Percentiles rank a stretch among this genome's conserved stretches.
phyloP scores from a whole-genome alignment of 2,113 vertebrate species.

The Pluvialis apricaria region DNA sequence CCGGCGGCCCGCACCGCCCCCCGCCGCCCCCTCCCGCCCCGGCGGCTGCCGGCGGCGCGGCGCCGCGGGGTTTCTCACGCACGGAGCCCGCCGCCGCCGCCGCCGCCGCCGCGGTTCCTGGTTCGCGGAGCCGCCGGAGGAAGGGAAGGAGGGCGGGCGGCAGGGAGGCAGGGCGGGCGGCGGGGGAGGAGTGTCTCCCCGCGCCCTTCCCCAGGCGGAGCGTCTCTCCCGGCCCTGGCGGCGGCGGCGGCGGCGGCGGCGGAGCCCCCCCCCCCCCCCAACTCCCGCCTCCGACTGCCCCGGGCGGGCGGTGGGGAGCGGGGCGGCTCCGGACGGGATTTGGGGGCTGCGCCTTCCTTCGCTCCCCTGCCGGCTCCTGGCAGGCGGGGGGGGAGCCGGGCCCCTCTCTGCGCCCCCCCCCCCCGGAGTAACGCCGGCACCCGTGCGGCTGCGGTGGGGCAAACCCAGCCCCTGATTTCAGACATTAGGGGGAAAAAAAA shows the following conservation, averaged over 20 bases:
- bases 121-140: constrained; percentile 44
- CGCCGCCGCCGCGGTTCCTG: constrained; percentile 23
- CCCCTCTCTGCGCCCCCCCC: not conserved
- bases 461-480: not conserved
- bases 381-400: not conserved
- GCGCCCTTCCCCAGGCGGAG: constrained; percentile 41
- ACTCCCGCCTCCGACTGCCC: not conserved
- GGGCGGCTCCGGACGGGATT: not conserved
- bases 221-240: constrained; percentile 27
- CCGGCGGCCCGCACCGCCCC: too few relatives aligned
- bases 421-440: not conserved
- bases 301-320: not conserved
- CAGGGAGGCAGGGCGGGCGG: constrained; percentile 5
- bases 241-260: not conserved
- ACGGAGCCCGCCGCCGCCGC: not conserved
- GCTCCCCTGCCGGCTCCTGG: not conserved
- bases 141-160: not conserved
- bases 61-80: not conserved
- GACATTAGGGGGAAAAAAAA: not conserved
- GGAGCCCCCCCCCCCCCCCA: not conserved
- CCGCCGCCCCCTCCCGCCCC: too few relatives aligned
- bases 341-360: not conserved
- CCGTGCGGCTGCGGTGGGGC: not conserved
- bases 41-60: not conserved
- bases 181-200: constrained; percentile 12